A percentile compares a stretch with the other conserved stretches of the same genome.
Evolutionary conservation across 2,797 vertebrate species (phyloP).

Genomic region (Neosilurus hyrtlii): DNA sequence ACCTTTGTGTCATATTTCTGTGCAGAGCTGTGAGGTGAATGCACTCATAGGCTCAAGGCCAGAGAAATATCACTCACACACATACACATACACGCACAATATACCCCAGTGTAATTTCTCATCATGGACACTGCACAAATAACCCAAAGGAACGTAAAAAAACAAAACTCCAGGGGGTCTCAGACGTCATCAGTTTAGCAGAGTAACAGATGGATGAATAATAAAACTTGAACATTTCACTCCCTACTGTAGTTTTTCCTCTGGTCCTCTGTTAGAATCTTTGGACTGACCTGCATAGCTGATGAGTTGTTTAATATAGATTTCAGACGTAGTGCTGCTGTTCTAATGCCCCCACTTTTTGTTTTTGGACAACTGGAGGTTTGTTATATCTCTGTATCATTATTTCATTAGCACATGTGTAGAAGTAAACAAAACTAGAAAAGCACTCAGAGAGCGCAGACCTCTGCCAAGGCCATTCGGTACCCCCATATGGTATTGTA

Average conservation of each 20-base stretch:
- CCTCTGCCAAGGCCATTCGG: too few relatives aligned
- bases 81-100: not conserved
- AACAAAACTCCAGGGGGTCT: constrained; percentile 23
- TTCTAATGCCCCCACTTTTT: not conserved
- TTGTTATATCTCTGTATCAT: not conserved
- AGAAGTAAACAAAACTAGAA: not conserved
- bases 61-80: constrained; percentile 16
- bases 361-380: not conserved
- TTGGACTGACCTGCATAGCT: not conserved
- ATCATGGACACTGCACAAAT: constrained; percentile 24
- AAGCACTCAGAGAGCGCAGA: too few relatives aligned
- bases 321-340: not conserved
- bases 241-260: not conserved
- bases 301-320: not conserved
- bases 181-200: constrained; percentile 19
- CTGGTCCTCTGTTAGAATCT: not conserved
- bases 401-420: not conserved
- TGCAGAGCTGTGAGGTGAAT: constrained; percentile 11
- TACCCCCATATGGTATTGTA: too few relatives aligned
- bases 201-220: not conserved
- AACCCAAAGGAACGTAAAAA: constrained; percentile 31
- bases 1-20: constrained; percentile 28
- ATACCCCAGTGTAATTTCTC: constrained; percentile 31
- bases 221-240: not conserved
- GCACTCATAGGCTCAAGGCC: constrained; percentile 35